Base-by-base conservation (phyloP, 2,797 vertebrate species). In the Scomberomorus guttatus region DNA sequence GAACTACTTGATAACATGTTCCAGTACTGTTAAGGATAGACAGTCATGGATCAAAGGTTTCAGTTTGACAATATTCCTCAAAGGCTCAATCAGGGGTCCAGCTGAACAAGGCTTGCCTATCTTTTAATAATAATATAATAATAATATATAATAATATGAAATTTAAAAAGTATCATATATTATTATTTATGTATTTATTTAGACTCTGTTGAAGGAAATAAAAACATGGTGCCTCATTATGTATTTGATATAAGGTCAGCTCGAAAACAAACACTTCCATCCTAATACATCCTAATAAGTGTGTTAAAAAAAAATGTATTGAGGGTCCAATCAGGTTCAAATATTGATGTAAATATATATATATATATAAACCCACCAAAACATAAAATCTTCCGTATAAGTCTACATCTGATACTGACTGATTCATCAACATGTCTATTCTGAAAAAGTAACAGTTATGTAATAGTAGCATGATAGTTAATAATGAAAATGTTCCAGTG, bases 1-100 rank as follows among this genome's bases (percentile, higher is more conserved):
- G 64, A 79, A 29, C n/a, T 64, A 14, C 60, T 42, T 82, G 82
- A 91, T 88, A 90, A 84, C 70, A 64, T 85, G 82, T 90, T 85
- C 75, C 48, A 51, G 58, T 7, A 32, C 80, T 79, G 58, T 72
- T 66, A 32, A 75, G 59, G 8, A 59, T 48, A 69, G 25, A 57
- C 51, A 72, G 18, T 71, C 27, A 75, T 32, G 29, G 79, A 67
- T 86, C 87, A 85, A 89, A 87, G 87, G 80, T 89, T 80, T 73
- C 32, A 68, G 56, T 59, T 66, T 75, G 32, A 72, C 14, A 56
- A 1, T 55, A 32, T 39, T 32, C 42, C 54, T 75, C 32, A 42
- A 67, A 68, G 32, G 27, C 22, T 72, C 50, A 59, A 25, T 66
- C 27, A n/a, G 6, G 2, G 27, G 5, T 51, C 39, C 22, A 68